Evolutionary conservation across 2,888 invertebrate genomes (phyloP).

Genomic region (Drosophila rubida): DNA sequence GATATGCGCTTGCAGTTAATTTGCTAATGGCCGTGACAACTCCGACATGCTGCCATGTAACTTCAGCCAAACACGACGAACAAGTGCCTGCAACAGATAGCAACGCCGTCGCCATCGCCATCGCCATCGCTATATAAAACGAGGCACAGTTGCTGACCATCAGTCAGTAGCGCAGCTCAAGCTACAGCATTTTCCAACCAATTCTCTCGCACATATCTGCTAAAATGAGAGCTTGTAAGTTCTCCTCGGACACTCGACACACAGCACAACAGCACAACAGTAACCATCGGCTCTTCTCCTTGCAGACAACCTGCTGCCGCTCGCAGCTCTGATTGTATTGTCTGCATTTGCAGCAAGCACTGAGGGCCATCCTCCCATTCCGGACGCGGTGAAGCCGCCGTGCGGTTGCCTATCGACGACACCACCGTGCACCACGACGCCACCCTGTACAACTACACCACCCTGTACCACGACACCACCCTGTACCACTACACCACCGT

Average conservation of each 20-base stretch:
- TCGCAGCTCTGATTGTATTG: slow-evolving; percentile 35
- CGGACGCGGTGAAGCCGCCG: not conserved
- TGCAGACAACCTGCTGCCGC: slow-evolving; percentile 49
- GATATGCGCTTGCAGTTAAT: slow-evolving; percentile 25
- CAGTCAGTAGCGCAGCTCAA: slow-evolving; percentile 17
- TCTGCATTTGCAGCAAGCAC: slow-evolving; percentile 22
- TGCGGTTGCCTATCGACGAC: not conserved
- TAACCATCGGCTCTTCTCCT: not conserved
- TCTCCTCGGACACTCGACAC: not conserved
- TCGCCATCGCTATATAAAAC: slow-evolving; percentile 39
- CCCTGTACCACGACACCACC: not conserved
- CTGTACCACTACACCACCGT: not conserved
- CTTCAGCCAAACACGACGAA: slow-evolving; percentile 17
- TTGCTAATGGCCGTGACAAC: slow-evolving; percentile 32
- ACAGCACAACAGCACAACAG: no score
- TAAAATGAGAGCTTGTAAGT: slow-evolving; percentile 57
- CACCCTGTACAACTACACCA: not conserved
- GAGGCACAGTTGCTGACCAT: not conserved
- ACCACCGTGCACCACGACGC: not conserved
- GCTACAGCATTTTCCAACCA: not conserved
- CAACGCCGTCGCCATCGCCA: not conserved
- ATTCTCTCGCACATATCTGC: slow-evolving; percentile 3
- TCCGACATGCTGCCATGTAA: slow-evolving; percentile 5
- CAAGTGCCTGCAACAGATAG: slow-evolving; percentile 40
- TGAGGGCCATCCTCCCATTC: slow-evolving; percentile 12